Base-by-base conservation (phyloP, 2,113 vertebrate species). In the Zosterops hypoxanthus region DNA sequence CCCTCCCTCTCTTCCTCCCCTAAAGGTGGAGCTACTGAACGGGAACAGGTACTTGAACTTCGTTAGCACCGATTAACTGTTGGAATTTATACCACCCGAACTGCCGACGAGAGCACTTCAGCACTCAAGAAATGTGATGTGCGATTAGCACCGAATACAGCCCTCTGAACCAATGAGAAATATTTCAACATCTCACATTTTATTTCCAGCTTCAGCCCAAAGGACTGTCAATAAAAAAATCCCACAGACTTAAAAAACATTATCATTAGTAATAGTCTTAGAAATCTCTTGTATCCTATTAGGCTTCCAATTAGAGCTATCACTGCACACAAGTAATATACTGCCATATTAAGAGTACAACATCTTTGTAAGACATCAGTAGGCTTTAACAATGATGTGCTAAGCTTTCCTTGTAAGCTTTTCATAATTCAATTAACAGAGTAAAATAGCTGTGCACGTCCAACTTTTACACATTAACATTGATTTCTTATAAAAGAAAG, bases 41-140 rank as follows among this genome's bases (percentile, higher is more conserved):
- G 3, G 95, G 94, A 94, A 96, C 84, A 85, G 81, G 70, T 73
- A 94, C 79, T 90, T 85, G 65, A 80, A 82, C 81, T 95, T 90
- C 68, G 81, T 90, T 94, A 95, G 82, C 92, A 75, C 26, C n/a
- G 13, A 94, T 94, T 93, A 91, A 86, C 50, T 73, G 52, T 0
- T 47, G 72, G 64, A 94, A 90, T 94, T 93, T 92, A 36, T 65
- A 82, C 57, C 73, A 36, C 2, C 6, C 88, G 64, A 90, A n/a
- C 55, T 86, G 86, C 72, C 91, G 59, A 55, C 3, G 6, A 94
- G 94, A 95, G 83, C 95, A 92, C 87, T 95, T 90, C 64, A 52
- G 70, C 69, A 34, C 63, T 86, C 73, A 42, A 55, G 61, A 82
- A 94, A 80, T 33, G 49, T 31, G 59, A 92, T 64, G 81, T 68